phyloP scores from a whole-genome alignment of 1,140 invertebrate genomes.

The Achroia grisella region DNA sequence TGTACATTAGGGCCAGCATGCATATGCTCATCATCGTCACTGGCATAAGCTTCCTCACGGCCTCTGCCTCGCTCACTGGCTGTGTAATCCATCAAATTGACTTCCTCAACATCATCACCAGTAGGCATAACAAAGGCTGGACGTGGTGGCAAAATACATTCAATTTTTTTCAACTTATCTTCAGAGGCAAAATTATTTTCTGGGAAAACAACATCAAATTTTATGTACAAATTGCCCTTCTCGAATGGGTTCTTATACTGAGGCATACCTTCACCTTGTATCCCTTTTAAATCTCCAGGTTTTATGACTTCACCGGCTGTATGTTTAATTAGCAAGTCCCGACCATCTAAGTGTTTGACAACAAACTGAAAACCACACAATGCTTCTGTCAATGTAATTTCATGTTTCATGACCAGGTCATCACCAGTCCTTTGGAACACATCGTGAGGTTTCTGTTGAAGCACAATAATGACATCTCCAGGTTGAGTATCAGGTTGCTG shows the following conservation, averaged over 20 bases:
- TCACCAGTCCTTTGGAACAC: constrained; percentile 83
- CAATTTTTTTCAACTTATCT: constrained; percentile 80
- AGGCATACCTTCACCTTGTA: constrained; percentile 94
- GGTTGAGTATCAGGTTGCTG: constrained; percentile 88
- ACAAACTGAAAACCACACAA: constrained; percentile 91
- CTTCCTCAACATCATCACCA: constrained; percentile 88
- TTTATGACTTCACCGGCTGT: constrained; percentile 84
- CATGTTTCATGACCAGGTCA: constrained; percentile 85
- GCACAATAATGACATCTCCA: constrained; percentile 91
- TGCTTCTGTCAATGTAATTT: constrained; percentile 88
- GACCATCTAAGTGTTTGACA: constrained; percentile 88
- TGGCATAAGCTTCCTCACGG: constrained; percentile 78
- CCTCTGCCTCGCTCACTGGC: constrained; percentile 67
- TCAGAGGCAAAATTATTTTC: constrained; percentile 84
- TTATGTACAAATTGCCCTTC: constrained; percentile 90
- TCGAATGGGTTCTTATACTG: constrained; percentile 86
- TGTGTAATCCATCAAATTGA: constrained; percentile 85
- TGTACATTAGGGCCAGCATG: constrained; percentile 76
- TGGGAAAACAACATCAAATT: constrained; percentile 91
- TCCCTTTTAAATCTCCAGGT: constrained; percentile 86
- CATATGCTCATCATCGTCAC: constrained; percentile 79
- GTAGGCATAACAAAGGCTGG: constrained; percentile 79
- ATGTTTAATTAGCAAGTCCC: constrained; percentile 83
- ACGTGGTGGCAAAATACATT: constrained; percentile 81
- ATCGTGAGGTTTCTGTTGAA: constrained; percentile 88